Evolutionary conservation across 2,888 invertebrate genomes (phyloP).

Genomic region (Napeogenes sylphis): DNA sequence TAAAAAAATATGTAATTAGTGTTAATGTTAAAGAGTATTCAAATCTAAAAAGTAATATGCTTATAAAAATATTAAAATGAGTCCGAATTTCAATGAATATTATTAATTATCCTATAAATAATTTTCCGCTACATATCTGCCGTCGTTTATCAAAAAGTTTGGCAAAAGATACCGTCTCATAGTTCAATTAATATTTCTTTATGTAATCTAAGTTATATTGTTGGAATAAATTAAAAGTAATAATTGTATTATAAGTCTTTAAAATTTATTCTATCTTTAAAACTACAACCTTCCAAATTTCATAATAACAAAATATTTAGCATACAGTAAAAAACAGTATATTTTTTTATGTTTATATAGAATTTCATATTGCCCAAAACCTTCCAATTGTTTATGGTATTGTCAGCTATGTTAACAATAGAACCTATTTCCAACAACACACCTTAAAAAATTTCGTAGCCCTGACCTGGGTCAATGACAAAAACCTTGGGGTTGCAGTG

Average conservation of each 20-base stretch:
- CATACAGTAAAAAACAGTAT: too few species aligned
- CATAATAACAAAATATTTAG: too few species aligned
- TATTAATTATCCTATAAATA: conserved; percentile 1
- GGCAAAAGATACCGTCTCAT: not conserved
- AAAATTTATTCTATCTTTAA: too few species aligned
- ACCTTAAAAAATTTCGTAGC: not conserved
- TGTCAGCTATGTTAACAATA: not conserved
- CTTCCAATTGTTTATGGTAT: not conserved
- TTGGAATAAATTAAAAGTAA: too few species aligned
- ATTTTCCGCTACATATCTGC: conserved; percentile 6
- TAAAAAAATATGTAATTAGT: too few species aligned
- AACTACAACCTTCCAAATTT: too few species aligned
- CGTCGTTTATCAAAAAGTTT: conserved; percentile 6
- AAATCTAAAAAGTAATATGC: too few species aligned
- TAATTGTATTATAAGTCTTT: too few species aligned
- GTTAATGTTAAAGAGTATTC: too few species aligned
- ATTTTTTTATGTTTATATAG: too few species aligned
- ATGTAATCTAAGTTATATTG: not conserved
- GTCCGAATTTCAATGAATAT: not conserved
- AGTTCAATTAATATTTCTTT: not conserved
- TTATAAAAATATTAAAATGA: too few species aligned
- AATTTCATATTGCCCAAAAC: too few species aligned
- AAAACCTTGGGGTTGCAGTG: conserved; percentile 12
- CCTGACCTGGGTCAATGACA: conserved; percentile 6
- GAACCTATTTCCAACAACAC: not conserved